Conservation (phyloP, 2,113 vertebrate genomes). For the Hirundichthys speculiger region DNA sequence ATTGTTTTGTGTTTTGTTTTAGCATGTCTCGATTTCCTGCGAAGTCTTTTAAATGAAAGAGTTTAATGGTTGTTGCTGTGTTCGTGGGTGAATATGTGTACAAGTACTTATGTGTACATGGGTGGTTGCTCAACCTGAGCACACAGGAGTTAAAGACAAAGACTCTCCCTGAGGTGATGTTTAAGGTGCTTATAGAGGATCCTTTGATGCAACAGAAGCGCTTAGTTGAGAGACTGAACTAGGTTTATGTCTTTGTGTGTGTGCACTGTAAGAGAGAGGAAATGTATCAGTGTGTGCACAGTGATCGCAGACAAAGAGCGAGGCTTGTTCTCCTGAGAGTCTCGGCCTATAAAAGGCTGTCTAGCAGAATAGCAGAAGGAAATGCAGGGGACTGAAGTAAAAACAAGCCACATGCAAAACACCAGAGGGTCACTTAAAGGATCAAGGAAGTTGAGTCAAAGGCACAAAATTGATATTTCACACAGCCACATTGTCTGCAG, state of each 20-base stretch:
- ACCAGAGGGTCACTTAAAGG: conserved; percentile 7
- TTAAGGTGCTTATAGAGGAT: conserved; percentile 40
- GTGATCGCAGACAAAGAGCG: conserved; percentile 53
- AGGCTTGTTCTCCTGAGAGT: conserved; percentile 55
- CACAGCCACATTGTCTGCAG: not conserved
- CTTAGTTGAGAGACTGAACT: conserved; percentile 29
- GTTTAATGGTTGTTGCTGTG: no score
- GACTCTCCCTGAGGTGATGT: conserved; percentile 37
- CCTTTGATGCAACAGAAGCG: conserved; percentile 35
- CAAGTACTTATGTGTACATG: not conserved
- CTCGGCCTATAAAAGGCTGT: conserved; percentile 47
- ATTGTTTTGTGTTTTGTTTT: no score
- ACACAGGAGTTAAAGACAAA: conserved; percentile 7
- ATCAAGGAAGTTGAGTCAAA: conserved; percentile 35
- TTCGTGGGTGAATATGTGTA: no score
- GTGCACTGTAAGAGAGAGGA: not conserved
- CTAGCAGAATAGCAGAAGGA: conserved; percentile 17
- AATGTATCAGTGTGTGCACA: conserved; percentile 43
- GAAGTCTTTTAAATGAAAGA: no score
- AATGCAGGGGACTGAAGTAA: conserved; percentile 9
- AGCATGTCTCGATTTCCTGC: no score
- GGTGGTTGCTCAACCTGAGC: conserved; percentile 3
- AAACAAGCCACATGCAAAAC: conserved; percentile 6
- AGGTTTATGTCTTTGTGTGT: conserved; percentile 11
- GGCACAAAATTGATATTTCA: conserved; percentile 6